Base-by-base conservation (phyloP, 2,797 vertebrate species). In the Ptychobarbus kaznakovi region DNA sequence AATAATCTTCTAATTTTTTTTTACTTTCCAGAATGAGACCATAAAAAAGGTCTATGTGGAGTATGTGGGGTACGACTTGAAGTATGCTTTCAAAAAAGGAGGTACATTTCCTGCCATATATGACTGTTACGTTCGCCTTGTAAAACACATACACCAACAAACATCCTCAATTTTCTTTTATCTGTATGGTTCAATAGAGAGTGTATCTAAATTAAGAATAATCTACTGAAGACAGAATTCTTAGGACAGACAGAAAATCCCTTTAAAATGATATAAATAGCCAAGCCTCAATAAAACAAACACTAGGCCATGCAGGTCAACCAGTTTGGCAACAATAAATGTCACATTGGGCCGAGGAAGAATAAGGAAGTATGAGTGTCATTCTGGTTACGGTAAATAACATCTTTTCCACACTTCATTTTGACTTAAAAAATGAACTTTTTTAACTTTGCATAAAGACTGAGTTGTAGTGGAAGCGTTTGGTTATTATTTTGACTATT, bases 11-110 rank as follows among this genome's bases (percentile, higher is more conserved):
- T 32, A 32, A 84, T 68, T 3, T 79, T 70, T 20, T 20, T 1
- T 61, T 3, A 1, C 4, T 89, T 87, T 82, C 56, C 89, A 96
- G 95, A 93, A 87, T 58, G 8, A 4, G 6, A 40, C 77, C 0
- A 4, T 81, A 0, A 90, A 93, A 1, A 25, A 0, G 0, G 91
- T 89, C 73, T 95, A 83, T 28, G 91, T 94, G 1, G 13, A 88
- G 5, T 0, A 10, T 0, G 1, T 96, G 81, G 58, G 86, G 25
- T 91, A 93, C 61, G 0, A 0, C 0, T 40, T 96, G 44, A 0
- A 0, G 8, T 95, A 95, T 83, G 61, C 92, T 22, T 89, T 95
- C 0, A 38, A 0, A 11, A 20, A 40, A 28, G 68, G 46, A 80
- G 82, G 95, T 96, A 91, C 5, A 25, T 25, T 5, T 11, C 10